phyloP scores from a whole-genome alignment of 2,797 vertebrate genomes.

The Amblyopsis hoosieri region DNA sequence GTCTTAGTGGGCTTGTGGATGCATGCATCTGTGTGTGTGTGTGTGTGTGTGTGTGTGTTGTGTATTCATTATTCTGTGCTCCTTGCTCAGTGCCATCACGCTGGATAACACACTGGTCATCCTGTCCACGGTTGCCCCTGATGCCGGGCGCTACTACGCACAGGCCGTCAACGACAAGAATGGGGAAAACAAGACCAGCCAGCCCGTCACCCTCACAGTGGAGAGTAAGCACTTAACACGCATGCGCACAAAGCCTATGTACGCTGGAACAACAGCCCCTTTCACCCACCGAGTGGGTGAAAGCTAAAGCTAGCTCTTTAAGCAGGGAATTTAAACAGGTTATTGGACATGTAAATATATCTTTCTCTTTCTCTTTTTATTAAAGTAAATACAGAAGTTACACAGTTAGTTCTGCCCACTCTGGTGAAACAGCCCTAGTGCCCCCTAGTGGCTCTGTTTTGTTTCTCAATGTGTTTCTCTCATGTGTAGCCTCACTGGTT shows the following conservation, averaged over 20 bases:
- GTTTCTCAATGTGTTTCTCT: background rate
- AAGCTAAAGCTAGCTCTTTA: constrained; percentile 8
- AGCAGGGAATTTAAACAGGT: constrained; percentile 25
- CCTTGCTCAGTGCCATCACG: constrained; percentile 87
- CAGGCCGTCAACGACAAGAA: constrained; percentile 98
- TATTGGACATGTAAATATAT: constrained; percentile 27
- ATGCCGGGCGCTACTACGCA: constrained; percentile 93
- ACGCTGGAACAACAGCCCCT: constrained; percentile 7
- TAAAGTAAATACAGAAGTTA: constrained; percentile 2
- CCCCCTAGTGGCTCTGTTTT: constrained; percentile 49
- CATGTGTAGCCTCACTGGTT: background rate
- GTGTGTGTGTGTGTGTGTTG: constrained; percentile 8
- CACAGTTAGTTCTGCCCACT: constrained; percentile 47
- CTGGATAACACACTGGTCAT: constrained; percentile 96
- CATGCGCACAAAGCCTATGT: constrained; percentile 1
- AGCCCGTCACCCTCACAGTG: constrained; percentile 88
- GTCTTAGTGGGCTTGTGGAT: constrained; percentile 13
- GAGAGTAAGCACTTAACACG: constrained; percentile 84
- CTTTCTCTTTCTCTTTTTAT: too few relatives aligned
- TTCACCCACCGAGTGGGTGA: constrained; percentile 4
- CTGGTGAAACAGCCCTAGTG: constrained; percentile 43
- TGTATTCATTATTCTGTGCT: constrained; percentile 14
- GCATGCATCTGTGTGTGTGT: constrained; percentile 26
- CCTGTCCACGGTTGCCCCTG: constrained; percentile 93
- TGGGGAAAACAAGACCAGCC: constrained; percentile 97